Evolutionary conservation across 1,140 invertebrate genomes (phyloP).

Genomic region (Penaeus indicus): DNA sequence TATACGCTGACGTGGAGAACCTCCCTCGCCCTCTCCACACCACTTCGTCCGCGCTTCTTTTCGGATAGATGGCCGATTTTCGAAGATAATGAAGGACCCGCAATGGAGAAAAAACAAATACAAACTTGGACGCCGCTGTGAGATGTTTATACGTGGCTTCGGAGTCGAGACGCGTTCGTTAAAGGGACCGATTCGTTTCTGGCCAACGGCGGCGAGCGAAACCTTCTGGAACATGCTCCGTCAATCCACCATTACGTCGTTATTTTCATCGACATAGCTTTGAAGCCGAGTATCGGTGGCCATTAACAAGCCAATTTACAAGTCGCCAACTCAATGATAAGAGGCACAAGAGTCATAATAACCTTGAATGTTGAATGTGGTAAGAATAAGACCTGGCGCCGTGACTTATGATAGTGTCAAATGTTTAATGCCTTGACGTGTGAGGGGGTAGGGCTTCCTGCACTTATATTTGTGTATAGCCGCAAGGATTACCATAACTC

Average conservation of each 20-base stretch:
- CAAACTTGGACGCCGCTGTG: no score
- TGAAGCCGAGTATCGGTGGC: conserved; percentile 53
- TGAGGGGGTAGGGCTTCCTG: no score
- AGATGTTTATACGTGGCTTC: no score
- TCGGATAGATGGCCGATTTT: no score
- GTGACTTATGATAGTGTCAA: neutral
- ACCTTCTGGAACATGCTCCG: conserved; percentile 12
- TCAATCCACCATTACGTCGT: conserved; percentile 48
- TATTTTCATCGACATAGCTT: conserved; percentile 58
- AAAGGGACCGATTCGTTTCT: no score
- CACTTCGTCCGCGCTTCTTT: neutral
- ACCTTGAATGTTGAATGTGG: conserved; percentile 42
- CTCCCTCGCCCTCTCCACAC: neutral
- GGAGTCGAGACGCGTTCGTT: no score
- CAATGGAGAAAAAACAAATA: no score
- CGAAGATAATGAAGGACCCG: no score
- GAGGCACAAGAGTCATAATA: conserved; percentile 47
- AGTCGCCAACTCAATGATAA: conserved; percentile 60
- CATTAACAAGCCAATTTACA: conserved; percentile 62
- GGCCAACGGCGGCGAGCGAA: conserved; percentile 20
- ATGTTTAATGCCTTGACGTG: no score
- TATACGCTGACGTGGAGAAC: conserved; percentile 46
- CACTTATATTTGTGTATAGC: no score
- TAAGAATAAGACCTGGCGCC: conserved; percentile 6
- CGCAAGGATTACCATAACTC: no score